Evolutionary conservation across 2,888 invertebrate genomes (phyloP).

Genomic region (Nebria brevicollis): DNA sequence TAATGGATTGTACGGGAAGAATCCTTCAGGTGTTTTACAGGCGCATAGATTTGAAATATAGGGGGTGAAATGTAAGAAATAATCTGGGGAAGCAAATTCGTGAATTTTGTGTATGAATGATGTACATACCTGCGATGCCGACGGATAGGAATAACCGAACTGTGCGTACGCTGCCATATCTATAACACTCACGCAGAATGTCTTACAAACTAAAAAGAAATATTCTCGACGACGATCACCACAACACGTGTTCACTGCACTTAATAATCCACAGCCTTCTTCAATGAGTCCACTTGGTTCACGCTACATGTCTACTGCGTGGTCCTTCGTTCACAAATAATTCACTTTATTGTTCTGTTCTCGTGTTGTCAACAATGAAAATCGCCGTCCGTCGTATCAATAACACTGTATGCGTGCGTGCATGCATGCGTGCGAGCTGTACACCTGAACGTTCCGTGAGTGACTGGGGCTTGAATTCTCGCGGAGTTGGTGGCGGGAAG

Average conservation of each 20-base stretch:
- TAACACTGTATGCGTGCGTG: conserved; percentile 35
- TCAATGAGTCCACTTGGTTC: conserved; percentile 18
- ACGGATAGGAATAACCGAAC: conserved; percentile 92
- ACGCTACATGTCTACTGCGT: conserved; percentile 39
- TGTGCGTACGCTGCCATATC: conserved; percentile 86
- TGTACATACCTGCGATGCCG: conserved; percentile 86
- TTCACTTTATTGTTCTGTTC: conserved; percentile 29
- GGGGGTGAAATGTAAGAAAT: not conserved
- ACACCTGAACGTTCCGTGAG: conserved; percentile 60
- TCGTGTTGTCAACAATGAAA: conserved; percentile 37
- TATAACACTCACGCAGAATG: conserved; percentile 40
- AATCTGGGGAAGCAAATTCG: not conserved
- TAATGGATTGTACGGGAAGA: no score
- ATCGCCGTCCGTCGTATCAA: conserved; percentile 21
- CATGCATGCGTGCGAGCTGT: conserved; percentile 54
- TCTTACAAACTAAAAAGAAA: conserved; percentile 42
- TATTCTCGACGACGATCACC: conserved; percentile 30
- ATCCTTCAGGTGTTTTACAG: no score
- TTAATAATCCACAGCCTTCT: conserved; percentile 44
- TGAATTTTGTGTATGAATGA: not conserved
- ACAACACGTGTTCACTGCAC: conserved; percentile 47
- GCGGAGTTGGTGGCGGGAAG: conserved; percentile 58
- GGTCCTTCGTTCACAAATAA: conserved; percentile 21
- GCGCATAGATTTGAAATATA: no score
- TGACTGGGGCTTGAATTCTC: conserved; percentile 59